phyloP scores from a whole-genome alignment of 1,140 invertebrate genomes.

The Diorhabda carinulata region DNA sequence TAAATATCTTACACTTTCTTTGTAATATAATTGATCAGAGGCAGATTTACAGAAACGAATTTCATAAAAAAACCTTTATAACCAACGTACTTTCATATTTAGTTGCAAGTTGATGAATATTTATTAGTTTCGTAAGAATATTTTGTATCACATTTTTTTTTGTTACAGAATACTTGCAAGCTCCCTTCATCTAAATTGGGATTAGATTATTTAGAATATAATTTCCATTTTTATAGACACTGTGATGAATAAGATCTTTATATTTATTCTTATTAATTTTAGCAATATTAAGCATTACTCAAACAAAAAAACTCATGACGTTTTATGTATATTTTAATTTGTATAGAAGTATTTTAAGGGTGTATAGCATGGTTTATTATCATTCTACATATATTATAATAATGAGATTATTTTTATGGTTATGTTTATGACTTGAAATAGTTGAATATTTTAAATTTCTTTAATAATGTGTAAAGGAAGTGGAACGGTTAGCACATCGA shows the following conservation, averaged over 20 bases:
- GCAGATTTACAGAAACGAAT: too few relatives aligned
- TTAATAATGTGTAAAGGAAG: neutral
- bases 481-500: neutral
- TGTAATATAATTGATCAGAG: too few relatives aligned
- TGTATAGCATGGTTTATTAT: neutral
- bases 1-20: too few relatives aligned
- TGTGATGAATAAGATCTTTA: slow-evolving; percentile 53
- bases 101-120: too few relatives aligned
- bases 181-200: slow-evolving; percentile 47
- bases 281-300: neutral
- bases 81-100: too few relatives aligned
- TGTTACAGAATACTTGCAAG: slow-evolving; percentile 53
- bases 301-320: slow-evolving; percentile 4
- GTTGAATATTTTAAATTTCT: neutral
- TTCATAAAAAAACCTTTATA: too few relatives aligned
- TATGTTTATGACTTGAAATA: neutral
- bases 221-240: slow-evolving; percentile 58
- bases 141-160: slow-evolving; percentile 30
- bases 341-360: neutral
- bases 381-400: neutral
- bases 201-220: slow-evolving; percentile 56
- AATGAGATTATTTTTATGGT: neutral
- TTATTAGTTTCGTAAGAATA: too few relatives aligned
- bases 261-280: slow-evolving; percentile 7
- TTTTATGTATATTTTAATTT: slow-evolving; percentile 6